Base-by-base conservation (phyloP, 2,888 invertebrate species). In the Dicyrtoma fusca region DNA sequence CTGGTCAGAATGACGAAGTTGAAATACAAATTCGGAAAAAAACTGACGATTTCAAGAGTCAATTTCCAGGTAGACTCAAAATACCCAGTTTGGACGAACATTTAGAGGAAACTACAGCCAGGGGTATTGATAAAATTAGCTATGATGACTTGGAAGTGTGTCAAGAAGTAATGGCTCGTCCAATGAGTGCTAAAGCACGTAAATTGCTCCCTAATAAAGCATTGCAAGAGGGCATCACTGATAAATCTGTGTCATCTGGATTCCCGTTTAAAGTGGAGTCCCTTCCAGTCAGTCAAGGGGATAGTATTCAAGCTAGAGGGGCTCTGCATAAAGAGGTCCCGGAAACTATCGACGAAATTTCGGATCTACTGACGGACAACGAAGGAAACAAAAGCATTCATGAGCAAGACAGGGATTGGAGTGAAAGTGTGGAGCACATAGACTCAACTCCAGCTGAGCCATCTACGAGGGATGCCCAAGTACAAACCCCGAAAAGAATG, bases 61-160 rank as follows among this genome's bases (percentile, higher is more conserved):
- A n/a, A n/a, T n/a, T n/a, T n/a, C n/a, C n/a, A n/a, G n/a, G n/a
- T n/a, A n/a, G n/a, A n/a, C 5, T 57, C 8, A 57, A 42, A 14
- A 25, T 57, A 13, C 57, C 68, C 1, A 68, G 23, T 42, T 19
- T 57, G 13, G 57, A 57, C 17, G 19, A 55, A 19, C 17, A 57
- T 26, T 68, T 68, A 44, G 34, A 34, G 8, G 61, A 44, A 1
- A 44, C 61, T 10, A 10, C 61, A 14, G 17, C 59, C 0, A 64
- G 66, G n/a, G 42, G 71, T 34, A 66, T 74, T 44, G 77, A 77
- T 25, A 74, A 76, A 49, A 79, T 79, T 25, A 78, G 76, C 55
- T 74, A 76, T 23, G 75, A 76, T 14, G 76, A 80, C 66, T 70
- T 80, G 42, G 80, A 80, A 13, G 74, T 80, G 26, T 77, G 73